Percentiles rank a stretch among this genome's conserved stretches.
Evolutionary conservation across 1,140 invertebrate genomes (phyloP).

Genomic region (Drosophila quadrilineata): DNA sequence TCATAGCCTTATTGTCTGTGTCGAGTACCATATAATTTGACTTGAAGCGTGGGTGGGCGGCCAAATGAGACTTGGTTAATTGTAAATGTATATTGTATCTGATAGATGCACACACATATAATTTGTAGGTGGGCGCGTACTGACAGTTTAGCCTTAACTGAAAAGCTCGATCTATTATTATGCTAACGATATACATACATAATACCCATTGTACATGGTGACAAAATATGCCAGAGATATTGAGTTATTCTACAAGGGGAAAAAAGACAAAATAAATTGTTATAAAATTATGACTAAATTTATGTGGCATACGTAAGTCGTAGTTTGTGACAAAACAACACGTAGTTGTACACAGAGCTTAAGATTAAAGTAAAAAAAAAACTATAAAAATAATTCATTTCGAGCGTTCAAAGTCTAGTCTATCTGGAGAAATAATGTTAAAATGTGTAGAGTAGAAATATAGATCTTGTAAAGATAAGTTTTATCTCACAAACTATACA

Average conservation of each 20-base stretch:
- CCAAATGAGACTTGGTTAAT: constrained; percentile 21
- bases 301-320: background rate
- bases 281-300: constrained; percentile 5
- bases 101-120: constrained; percentile 52
- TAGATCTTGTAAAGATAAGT: too few species aligned
- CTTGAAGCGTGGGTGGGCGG: constrained; percentile 37
- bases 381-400: too few species aligned
- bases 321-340: constrained; percentile 12
- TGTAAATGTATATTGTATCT: constrained; percentile 50
- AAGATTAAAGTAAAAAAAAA: constrained; percentile 19
- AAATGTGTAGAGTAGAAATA: too few species aligned
- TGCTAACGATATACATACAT: constrained; percentile 36
- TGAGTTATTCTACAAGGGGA: background rate
- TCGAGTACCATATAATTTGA: constrained; percentile 54
- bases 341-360: constrained; percentile 12
- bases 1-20: constrained; percentile 4
- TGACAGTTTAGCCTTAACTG: constrained; percentile 47
- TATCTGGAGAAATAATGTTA: background rate
- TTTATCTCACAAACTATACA: too few species aligned
- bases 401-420: background rate
- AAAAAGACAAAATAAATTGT: too few species aligned
- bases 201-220: constrained; percentile 1
- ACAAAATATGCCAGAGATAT: constrained; percentile 2
- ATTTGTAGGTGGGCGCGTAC: constrained; percentile 47
- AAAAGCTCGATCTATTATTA: constrained; percentile 23